Evolutionary conservation across 1,140 invertebrate genomes (phyloP).

Genomic region (Hyles euphorbiae): DNA sequence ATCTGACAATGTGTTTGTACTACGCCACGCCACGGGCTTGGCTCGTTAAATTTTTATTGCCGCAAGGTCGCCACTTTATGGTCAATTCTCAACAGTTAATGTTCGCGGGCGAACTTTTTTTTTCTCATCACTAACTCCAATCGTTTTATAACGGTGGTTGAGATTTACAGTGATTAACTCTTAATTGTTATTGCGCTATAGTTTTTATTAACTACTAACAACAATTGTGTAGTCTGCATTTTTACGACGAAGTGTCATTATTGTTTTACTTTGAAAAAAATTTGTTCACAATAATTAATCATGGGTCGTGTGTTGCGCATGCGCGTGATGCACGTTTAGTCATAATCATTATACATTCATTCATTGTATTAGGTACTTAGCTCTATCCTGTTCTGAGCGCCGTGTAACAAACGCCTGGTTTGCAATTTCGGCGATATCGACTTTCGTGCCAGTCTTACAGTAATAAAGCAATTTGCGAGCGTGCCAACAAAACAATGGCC

Average conservation of each 20-base stretch:
- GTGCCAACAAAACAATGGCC: slow-evolving; percentile 68
- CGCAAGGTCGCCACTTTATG: slow-evolving; percentile 76
- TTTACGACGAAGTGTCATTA: too few species aligned
- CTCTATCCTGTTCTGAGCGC: too few species aligned
- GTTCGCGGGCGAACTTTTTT: slow-evolving; percentile 66
- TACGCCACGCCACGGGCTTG: slow-evolving; percentile 51
- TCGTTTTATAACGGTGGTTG: slow-evolving; percentile 55
- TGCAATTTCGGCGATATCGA: slow-evolving; percentile 66
- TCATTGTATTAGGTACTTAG: too few species aligned
- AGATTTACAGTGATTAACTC: slow-evolving; percentile 65
- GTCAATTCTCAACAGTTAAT: slow-evolving; percentile 74
- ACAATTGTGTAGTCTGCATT: too few species aligned
- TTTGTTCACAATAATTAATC: too few species aligned
- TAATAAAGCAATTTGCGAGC: slow-evolving; percentile 73
- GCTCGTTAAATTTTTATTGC: slow-evolving; percentile 77
- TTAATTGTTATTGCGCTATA: slow-evolving; percentile 64
- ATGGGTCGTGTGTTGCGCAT: too few species aligned
- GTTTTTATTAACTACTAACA: slow-evolving; percentile 15
- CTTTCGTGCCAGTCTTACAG: slow-evolving; percentile 51
- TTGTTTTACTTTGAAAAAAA: too few species aligned
- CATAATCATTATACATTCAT: too few species aligned
- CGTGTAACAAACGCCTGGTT: slow-evolving; percentile 7
- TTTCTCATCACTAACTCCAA: slow-evolving; percentile 53
- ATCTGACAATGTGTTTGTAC: slow-evolving; percentile 60
- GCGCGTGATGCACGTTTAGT: too few species aligned